Conservation (phyloP, 2,888 invertebrate genomes). For the Pyrrhopygopsis socrates region DNA sequence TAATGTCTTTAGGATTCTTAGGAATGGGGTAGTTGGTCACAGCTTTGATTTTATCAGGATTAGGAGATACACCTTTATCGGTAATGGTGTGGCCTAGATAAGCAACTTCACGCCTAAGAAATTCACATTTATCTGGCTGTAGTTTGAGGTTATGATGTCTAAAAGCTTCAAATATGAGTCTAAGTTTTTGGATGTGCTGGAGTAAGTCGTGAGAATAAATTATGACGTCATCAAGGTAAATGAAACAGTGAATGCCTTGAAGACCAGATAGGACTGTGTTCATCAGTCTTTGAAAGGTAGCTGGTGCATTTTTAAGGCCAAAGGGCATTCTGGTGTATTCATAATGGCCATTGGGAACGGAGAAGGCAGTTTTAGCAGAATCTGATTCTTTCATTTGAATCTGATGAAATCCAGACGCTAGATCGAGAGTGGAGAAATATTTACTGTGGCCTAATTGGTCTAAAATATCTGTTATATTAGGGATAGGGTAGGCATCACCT, state of each 20-base stretch:
- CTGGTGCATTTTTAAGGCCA: slow-evolving; percentile 76
- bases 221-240: slow-evolving; percentile 85
- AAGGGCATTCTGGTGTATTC: slow-evolving; percentile 81
- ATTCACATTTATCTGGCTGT: slow-evolving; percentile 71
- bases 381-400: slow-evolving; percentile 30
- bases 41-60: slow-evolving; percentile 76
- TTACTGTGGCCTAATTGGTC: slow-evolving; percentile 75
- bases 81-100: slow-evolving; percentile 87
- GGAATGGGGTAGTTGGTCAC: slow-evolving; percentile 57
- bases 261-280: slow-evolving; percentile 75
- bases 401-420: slow-evolving; percentile 52
- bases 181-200: slow-evolving; percentile 79
- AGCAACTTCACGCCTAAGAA: slow-evolving; percentile 83
- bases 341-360: slow-evolving; percentile 77
- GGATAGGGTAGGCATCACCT: slow-evolving; percentile 62
- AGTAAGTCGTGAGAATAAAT: slow-evolving; percentile 67
- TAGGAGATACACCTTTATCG: slow-evolving; percentile 85
- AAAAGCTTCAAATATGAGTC: slow-evolving; percentile 77
- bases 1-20: slow-evolving; percentile 66
- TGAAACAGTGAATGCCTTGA: slow-evolving; percentile 75
- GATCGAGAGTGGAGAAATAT: slow-evolving; percentile 81
- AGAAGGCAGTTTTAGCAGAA: slow-evolving; percentile 75
- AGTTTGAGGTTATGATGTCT: slow-evolving; percentile 37
- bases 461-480: slow-evolving; percentile 68
- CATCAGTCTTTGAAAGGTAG: slow-evolving; percentile 86